Percentiles rank a stretch among this genome's conserved stretches.
Conservation (phyloP, 64 coral and sea anemone species). For the Cladopsammia gracilis region DNA sequence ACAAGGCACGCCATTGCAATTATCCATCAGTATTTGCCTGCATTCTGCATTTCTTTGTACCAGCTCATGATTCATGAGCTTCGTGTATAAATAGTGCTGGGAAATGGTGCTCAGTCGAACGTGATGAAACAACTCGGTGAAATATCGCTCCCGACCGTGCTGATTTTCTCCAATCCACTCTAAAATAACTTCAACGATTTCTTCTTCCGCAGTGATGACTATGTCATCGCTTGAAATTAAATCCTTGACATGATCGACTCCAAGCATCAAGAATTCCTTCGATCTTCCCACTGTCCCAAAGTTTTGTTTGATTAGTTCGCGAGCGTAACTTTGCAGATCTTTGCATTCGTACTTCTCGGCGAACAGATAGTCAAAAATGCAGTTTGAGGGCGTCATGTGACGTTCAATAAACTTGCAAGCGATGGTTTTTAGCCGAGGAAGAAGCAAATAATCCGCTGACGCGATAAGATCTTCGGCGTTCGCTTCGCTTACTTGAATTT, state of each 20-base stretch:
- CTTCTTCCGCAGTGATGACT: constrained; percentile 62
- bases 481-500: constrained; percentile 50
- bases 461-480: constrained; percentile 83
- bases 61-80: constrained; percentile 13
- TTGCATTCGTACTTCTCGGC: constrained; percentile 83
- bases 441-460: constrained; percentile 74
- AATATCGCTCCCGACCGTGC: constrained; percentile 59
- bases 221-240: constrained; percentile 76
- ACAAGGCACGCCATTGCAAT: constrained; percentile 13
- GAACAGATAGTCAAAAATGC: constrained; percentile 57
- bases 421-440: constrained; percentile 75
- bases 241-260: constrained; percentile 45
- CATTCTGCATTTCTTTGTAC: constrained; percentile 53
- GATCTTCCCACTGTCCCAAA: constrained; percentile 73
- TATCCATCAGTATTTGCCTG: constrained; percentile 29
- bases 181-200: constrained; percentile 71
- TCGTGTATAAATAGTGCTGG: constrained; percentile 64
- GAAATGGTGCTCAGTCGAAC: constrained; percentile 70
- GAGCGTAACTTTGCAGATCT: constrained; percentile 46
- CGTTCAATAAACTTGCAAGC: constrained; percentile 71
- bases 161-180: constrained; percentile 72
- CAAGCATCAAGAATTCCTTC: constrained; percentile 70
- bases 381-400: constrained; percentile 63
- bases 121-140: constrained; percentile 72
- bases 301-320: constrained; percentile 68